Evolutionary conservation across 92 coral and sea anemone species (phyloP).

Genomic region (Micromussa lordhowensis): DNA sequence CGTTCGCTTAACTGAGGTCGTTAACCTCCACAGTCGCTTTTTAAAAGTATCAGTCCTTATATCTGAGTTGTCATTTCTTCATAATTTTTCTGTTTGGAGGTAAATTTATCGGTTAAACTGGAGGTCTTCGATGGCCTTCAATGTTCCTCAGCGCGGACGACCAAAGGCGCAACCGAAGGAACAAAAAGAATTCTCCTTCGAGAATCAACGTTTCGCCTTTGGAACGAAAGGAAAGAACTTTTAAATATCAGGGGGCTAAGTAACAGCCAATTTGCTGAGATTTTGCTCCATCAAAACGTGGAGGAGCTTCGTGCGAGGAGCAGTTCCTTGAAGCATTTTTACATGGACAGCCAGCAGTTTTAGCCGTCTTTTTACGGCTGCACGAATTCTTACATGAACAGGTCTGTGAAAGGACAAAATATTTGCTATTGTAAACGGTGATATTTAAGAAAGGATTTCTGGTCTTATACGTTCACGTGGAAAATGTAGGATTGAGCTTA

Average conservation of each 20-base stretch:
- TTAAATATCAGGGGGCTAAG: conserved; percentile 18
- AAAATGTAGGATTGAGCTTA: no score
- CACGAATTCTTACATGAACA: no score
- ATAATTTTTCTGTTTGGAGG: neutral
- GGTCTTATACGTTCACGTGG: no score
- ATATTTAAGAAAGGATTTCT: no score
- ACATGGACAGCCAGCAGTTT: no score
- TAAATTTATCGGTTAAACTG: conserved; percentile 17
- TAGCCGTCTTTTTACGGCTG: no score
- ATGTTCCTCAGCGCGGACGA: conserved; percentile 23
- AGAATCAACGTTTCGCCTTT: conserved; percentile 6
- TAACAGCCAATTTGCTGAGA: conserved; percentile 48
- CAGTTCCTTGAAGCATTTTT: no score
- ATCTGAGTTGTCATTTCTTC: neutral
- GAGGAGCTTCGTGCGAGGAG: conserved; percentile 28
- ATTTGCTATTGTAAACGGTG: no score
- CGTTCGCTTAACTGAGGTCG: conserved; percentile 14
- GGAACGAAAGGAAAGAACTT: no score
- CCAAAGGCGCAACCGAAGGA: conserved; percentile 37
- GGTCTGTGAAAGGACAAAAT: no score
- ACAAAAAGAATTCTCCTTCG: conserved; percentile 33
- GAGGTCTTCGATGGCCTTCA: conserved; percentile 34
- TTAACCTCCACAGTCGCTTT: conserved; percentile 6
- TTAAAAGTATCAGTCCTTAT: conserved; percentile 19
- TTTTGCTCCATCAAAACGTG: conserved; percentile 41